Conservation (phyloP, 2,797 vertebrate species). For the Emys orbicularis region DNA sequence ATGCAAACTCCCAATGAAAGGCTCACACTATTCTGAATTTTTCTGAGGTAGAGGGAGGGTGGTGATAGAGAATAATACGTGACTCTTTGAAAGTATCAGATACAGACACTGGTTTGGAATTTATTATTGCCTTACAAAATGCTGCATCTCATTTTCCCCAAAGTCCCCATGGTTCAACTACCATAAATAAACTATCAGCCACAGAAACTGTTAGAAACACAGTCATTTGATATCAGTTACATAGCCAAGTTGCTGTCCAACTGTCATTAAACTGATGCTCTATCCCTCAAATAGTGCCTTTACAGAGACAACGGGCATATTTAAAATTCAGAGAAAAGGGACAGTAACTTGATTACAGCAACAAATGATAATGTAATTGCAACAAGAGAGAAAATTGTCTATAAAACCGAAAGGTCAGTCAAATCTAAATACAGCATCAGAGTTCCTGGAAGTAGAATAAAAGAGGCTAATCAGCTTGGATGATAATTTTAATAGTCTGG, state of each 20-base stretch:
- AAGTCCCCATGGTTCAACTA: neutral
- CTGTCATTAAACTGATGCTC: neutral
- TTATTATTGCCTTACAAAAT: neutral
- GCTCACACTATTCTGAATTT: neutral
- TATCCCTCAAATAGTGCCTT: neutral
- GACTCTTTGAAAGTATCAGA: neutral
- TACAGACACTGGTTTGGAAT: rapidly evolving
- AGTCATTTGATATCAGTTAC: neutral
- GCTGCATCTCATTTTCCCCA: neutral
- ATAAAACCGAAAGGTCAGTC: neutral
- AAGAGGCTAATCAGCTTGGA: neutral
- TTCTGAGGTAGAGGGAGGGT: neutral
- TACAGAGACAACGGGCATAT: neutral
- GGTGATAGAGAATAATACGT: neutral
- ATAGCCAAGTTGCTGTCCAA: neutral
- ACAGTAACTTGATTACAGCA: neutral
- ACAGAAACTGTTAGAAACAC: neutral
- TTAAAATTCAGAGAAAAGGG: neutral
- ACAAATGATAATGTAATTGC: neutral
- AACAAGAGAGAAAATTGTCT: neutral
- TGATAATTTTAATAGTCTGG: neutral
- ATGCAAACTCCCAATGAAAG: neutral
- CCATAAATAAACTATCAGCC: neutral
- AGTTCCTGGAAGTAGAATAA: neutral
- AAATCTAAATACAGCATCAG: neutral